Percentiles rank a stretch among this genome's conserved stretches.
These are phyloP conservation scores for Panopea generosa DNA, from an alignment of 2,888 invertebrate species.

Conservation along the genomic window DNA sequence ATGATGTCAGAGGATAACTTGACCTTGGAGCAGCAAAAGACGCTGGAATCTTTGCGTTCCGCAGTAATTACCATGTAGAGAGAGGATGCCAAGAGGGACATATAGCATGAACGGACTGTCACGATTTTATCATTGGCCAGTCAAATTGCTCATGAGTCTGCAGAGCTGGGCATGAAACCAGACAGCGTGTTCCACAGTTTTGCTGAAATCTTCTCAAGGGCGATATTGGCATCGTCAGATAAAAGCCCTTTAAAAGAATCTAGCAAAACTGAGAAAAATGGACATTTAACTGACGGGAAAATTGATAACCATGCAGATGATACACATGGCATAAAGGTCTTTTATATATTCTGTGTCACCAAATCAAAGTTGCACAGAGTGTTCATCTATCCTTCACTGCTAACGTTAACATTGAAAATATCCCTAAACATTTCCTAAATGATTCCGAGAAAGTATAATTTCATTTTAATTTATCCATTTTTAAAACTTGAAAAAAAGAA, in stretches of 20 bases:
- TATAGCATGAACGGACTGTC: conserved; percentile 71
- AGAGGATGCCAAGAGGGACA: conserved; percentile 55
- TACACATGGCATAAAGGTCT: no score
- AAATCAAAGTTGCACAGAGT: no score
- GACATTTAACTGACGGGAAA: background rate
- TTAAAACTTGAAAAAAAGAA: no score
- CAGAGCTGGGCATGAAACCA: conserved; percentile 71
- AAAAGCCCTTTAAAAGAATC: conserved; percentile 9
- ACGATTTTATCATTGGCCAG: conserved; percentile 75
- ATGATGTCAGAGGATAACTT: conserved; percentile 70
- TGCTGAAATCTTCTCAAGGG: conserved; percentile 53
- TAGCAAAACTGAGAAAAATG: background rate
- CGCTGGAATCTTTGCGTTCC: conserved; percentile 56
- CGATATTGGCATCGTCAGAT: conserved; percentile 46
- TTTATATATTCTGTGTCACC: no score
- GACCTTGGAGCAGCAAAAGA: conserved; percentile 61
- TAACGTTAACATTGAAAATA: no score
- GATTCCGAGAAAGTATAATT: no score
- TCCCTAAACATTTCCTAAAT: no score
- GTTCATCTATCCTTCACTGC: no score
- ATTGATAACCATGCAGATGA: no score
- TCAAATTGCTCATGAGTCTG: conserved; percentile 75
- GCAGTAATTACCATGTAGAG: conserved; percentile 49
- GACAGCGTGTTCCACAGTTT: conserved; percentile 72
- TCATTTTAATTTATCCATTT: no score